These are phyloP conservation scores for Mythimna vitellina DNA, from an alignment of 2,888 invertebrate genomes.

Conservation along the genomic window DNA sequence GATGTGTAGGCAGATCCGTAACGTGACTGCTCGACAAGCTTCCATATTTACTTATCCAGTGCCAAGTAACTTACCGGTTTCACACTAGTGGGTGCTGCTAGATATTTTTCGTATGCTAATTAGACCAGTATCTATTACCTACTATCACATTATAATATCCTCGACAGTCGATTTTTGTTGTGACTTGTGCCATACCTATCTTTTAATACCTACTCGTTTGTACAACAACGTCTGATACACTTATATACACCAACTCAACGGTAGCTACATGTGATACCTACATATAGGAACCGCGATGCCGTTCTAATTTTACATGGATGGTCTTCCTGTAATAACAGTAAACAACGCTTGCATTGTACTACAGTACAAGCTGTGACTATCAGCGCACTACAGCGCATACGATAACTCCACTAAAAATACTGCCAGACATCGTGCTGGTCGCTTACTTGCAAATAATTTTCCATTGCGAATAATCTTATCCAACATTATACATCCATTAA, in stretches of 20 bases:
- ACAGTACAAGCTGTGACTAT: slow-evolving; percentile 38
- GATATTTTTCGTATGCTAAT: slow-evolving; percentile 84
- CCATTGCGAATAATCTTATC: slow-evolving; percentile 57
- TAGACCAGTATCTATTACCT: slow-evolving; percentile 74
- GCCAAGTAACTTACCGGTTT: slow-evolving; percentile 87
- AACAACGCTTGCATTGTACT: slow-evolving; percentile 42
- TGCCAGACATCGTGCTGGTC: slow-evolving; percentile 26
- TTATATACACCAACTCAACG: slow-evolving; percentile 3
- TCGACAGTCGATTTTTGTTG: slow-evolving; percentile 59
- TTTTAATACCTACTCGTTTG: slow-evolving; percentile 18
- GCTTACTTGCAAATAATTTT: slow-evolving; percentile 55
- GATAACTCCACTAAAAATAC: slow-evolving; percentile 53
- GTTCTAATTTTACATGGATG: slow-evolving; percentile 55
- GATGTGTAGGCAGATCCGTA: slow-evolving; percentile 87
- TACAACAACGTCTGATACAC: slow-evolving; percentile 10
- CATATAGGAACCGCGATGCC: slow-evolving; percentile 20
- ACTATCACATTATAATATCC: slow-evolving; percentile 73
- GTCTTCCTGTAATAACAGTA: slow-evolving; percentile 56
- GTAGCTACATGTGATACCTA: slow-evolving; percentile 17
- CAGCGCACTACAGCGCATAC: slow-evolving; percentile 19
- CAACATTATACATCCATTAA: slow-evolving; percentile 62
- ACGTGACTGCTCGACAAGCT: slow-evolving; percentile 85
- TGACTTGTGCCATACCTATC: slow-evolving; percentile 41
- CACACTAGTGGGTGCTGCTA: slow-evolving; percentile 85
- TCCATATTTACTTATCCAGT: slow-evolving; percentile 87